A percentile compares a stretch with the other conserved stretches of the same genome.
Conservation (phyloP, 2,888 invertebrate species). For the Ophioninae sp. region DNA sequence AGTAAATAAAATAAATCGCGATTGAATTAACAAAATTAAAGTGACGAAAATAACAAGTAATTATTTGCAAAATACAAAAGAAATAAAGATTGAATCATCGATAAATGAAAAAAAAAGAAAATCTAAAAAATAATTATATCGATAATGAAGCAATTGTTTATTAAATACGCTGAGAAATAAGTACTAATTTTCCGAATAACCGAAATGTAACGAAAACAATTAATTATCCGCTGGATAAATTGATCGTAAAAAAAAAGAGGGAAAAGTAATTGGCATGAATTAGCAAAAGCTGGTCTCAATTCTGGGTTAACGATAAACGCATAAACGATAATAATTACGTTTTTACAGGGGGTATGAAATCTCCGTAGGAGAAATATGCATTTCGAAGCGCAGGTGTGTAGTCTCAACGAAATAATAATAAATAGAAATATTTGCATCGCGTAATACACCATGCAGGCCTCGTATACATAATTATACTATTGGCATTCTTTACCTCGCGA, state of each 20-base stretch:
- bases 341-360: conserved; percentile 12
- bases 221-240: conserved; percentile 2
- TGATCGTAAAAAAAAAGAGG: conserved; percentile 16
- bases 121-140: no score
- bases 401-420: conserved; percentile 33
- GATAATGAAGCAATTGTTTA: no score
- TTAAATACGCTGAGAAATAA: no score
- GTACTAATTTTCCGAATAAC: no score
- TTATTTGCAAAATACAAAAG: no score
- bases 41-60: no score
- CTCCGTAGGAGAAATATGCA: conserved; percentile 2
- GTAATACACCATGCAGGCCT: neutral
- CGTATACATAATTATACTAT: conserved; percentile 4
- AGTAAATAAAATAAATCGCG: no score
- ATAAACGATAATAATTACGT: conserved; percentile 4
- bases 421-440: conserved; percentile 22
- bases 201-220: no score
- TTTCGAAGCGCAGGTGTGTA: neutral
- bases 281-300: conserved; percentile 21
- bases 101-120: no score
- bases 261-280: conserved; percentile 15
- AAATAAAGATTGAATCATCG: no score
- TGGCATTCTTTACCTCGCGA: no score
- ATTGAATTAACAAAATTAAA: no score
- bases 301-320: conserved; percentile 20